Base-by-base conservation (phyloP, 2,113 vertebrate genomes). In the Apodemus sylvaticus region DNA sequence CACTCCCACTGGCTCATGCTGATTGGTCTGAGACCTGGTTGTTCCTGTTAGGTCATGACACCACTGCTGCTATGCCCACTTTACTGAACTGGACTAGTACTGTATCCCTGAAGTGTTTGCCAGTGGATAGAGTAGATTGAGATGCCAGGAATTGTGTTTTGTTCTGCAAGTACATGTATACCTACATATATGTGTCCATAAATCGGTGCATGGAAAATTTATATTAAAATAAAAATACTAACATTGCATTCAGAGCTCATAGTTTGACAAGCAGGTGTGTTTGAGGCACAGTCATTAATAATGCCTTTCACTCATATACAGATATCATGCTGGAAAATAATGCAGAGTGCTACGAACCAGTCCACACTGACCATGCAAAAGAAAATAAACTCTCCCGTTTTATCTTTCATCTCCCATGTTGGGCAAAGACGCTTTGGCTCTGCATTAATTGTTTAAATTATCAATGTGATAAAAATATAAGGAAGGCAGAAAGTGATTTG, bases 381-480 rank as follows among this genome's bases (percentile, higher is more conserved):
- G 97, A 91, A 98, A 97, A 97, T 90, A 86, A 95, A 93, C 76
- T 86, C 86, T 97, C 12, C 51, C 45, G n/a, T n/a, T n/a, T n/a
- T n/a, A n/a, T 83, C 94, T 97, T 98, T 89, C 55, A 85, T 97
- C 91, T 53, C 79, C 91, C 12, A 71, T 71, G 86, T 95, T 97
- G 92, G 96, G 86, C 94, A 97, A 89, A 73, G 97, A 74, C 97
- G 94, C 95, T 97, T 97, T 97, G 79, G 70, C 94, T 90, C 93
- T 97, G 94, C 95, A 93, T 94, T 98, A 96, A 97, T 97, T 68
- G 76, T 96, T 95, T 97, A 91, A 97, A 98, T 98, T 95, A 98
- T 97, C 3, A 19, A 95, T 97, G 96, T 97, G 95, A 51, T 17
- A 7, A 76, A n/a, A 96, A 20, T 26, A 60, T 95, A 26, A 86